A percentile compares a stretch with the other conserved stretches of the same genome.
Conservation (phyloP, 2,797 vertebrate species). For the Anguilla pacifica region DNA sequence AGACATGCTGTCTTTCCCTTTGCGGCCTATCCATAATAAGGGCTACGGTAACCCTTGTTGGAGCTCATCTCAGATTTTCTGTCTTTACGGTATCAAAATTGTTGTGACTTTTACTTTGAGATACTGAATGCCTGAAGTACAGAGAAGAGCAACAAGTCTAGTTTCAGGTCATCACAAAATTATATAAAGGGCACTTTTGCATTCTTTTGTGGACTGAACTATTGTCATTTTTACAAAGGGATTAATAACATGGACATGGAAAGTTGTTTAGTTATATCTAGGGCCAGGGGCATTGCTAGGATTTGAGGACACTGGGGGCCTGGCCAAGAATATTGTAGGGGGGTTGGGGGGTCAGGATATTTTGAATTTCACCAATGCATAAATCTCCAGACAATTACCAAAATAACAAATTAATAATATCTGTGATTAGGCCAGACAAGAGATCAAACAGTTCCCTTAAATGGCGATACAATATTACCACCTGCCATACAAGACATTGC, state of each 20-base stretch:
- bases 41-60: not conserved
- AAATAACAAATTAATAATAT: no score
- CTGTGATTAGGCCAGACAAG: no score
- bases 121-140: not conserved
- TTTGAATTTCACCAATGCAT: no score
- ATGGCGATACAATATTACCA: no score
- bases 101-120: not conserved
- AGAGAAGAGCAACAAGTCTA: slow-evolving; percentile 1
- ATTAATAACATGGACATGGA: not conserved
- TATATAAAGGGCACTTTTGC: not conserved
- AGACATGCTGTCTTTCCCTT: not conserved
- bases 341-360: no score
- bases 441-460: no score
- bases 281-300: no score
- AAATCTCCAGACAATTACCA: no score
- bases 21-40: not conserved
- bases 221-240: not conserved
- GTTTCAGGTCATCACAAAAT: not conserved
- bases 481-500: no score
- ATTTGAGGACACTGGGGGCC: not conserved
- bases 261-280: not conserved
- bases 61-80: not conserved
- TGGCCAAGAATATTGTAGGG: no score
- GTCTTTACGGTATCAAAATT: not conserved
- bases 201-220: not conserved